These are phyloP conservation scores for Frieseomelitta varia DNA, from an alignment of 1,140 invertebrate genomes.

Conservation along the genomic window DNA sequence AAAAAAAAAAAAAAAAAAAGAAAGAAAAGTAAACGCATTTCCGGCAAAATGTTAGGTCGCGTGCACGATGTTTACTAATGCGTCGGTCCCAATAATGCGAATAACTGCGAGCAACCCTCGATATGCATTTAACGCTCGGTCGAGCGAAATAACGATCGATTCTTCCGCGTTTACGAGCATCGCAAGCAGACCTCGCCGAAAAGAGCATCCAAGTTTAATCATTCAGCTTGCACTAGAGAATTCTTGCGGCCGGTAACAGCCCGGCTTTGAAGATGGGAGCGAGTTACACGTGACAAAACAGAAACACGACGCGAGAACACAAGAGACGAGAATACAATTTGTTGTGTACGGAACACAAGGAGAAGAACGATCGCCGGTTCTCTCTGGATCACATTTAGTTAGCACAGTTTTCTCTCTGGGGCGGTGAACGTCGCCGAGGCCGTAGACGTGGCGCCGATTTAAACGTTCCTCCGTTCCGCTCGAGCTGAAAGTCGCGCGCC, in stretches of 20 bases:
- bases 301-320: constrained; percentile 49
- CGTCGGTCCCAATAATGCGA: neutral
- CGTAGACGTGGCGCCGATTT: constrained; percentile 67
- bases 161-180: constrained; percentile 8
- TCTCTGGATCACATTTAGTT: constrained; percentile 56
- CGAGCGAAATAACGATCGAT: constrained; percentile 20
- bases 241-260: neutral
- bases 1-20: neutral
- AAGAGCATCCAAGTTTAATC: neutral
- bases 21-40: no score
- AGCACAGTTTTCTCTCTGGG: constrained; percentile 60
- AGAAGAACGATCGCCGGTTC: constrained; percentile 23
- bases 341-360: no score
- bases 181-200: neutral
- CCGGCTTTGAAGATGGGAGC: neutral
- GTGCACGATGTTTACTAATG: neutral
- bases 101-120: neutral
- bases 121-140: constrained; percentile 38
- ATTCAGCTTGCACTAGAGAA: neutral
- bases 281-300: constrained; percentile 23
- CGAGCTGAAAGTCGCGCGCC: constrained; percentile 52
- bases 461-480: constrained; percentile 66
- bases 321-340: no score
- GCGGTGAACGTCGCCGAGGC: constrained; percentile 57
- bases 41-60: neutral